Evolutionary conservation across 2,888 invertebrate species (phyloP).

Genomic region (Gonocerus acuteangulatus): DNA sequence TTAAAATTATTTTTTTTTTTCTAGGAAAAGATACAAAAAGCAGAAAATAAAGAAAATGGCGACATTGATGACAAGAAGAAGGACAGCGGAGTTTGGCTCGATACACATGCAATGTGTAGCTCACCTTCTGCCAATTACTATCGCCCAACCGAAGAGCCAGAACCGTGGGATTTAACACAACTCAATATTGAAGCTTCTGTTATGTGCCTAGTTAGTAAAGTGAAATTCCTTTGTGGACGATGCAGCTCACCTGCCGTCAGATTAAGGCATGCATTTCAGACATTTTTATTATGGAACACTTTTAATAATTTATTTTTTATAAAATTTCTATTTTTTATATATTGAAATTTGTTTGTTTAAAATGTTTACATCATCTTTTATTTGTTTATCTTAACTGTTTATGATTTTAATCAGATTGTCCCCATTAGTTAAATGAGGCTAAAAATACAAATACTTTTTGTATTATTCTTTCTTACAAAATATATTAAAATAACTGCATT

Average conservation of each 20-base stretch:
- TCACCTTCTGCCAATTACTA: constrained; percentile 69
- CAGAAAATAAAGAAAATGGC: constrained; percentile 3
- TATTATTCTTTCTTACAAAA: no score
- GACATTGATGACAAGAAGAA: constrained; percentile 15
- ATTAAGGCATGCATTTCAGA: constrained; percentile 48
- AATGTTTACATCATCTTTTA: no score
- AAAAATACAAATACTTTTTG: no score
- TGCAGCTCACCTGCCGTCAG: constrained; percentile 65
- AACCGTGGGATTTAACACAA: constrained; percentile 78
- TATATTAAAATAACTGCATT: no score
- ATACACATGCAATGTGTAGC: constrained; percentile 45
- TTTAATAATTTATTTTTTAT: no score
- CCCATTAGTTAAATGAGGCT: no score
- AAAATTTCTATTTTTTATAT: no score
- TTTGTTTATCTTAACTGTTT: no score
- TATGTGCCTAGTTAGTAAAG: constrained; percentile 76
- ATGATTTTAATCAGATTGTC: no score
- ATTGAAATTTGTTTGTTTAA: no score
- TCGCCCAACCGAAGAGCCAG: constrained; percentile 70
- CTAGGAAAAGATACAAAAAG: constrained; percentile 39
- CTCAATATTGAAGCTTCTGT: constrained; percentile 80
- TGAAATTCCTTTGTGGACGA: constrained; percentile 67
- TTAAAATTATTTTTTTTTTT: no score
- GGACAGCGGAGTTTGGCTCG: constrained; percentile 46
- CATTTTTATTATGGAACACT: no score